Percentiles rank a stretch among this genome's conserved stretches.
These are phyloP conservation scores for Apteryx mantelli DNA, from an alignment of 2,113 vertebrate genomes.

Conservation along the genomic window DNA sequence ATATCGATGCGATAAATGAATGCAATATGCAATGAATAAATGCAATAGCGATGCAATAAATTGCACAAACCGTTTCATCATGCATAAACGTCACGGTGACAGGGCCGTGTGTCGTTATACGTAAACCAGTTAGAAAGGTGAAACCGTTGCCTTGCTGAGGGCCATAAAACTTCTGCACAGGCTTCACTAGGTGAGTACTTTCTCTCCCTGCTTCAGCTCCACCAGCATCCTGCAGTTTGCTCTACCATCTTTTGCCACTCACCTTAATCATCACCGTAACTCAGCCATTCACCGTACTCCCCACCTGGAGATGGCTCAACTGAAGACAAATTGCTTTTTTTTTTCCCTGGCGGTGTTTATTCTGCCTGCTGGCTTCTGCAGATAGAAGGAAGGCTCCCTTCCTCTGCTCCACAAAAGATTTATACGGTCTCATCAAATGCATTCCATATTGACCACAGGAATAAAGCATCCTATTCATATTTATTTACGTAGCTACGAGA, in stretches of 20 bases:
- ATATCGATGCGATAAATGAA: neutral
- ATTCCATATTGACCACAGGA: neutral
- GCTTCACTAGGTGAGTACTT: neutral
- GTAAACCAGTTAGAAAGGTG: fast-evolving
- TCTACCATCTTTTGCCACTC: neutral
- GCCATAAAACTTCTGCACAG: neutral
- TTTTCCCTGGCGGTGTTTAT: neutral
- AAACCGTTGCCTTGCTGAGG: neutral
- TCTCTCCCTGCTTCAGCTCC: neutral
- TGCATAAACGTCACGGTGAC: neutral
- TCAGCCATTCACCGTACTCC: neutral
- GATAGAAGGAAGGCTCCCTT: neutral
- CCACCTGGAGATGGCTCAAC: neutral
- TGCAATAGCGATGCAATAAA: neutral
- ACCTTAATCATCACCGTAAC: neutral
- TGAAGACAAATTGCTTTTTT: neutral
- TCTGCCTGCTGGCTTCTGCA: neutral
- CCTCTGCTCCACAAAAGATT: neutral
- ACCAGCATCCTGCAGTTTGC: neutral
- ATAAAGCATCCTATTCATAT: neutral
- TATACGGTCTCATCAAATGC: neutral
- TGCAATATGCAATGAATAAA: neutral
- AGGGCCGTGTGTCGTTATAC: fast-evolving
- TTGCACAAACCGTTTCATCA: no score
- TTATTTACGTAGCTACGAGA: neutral